Conservation (phyloP, 2,113 vertebrate genomes). For the Cyprinodon tularosa region DNA sequence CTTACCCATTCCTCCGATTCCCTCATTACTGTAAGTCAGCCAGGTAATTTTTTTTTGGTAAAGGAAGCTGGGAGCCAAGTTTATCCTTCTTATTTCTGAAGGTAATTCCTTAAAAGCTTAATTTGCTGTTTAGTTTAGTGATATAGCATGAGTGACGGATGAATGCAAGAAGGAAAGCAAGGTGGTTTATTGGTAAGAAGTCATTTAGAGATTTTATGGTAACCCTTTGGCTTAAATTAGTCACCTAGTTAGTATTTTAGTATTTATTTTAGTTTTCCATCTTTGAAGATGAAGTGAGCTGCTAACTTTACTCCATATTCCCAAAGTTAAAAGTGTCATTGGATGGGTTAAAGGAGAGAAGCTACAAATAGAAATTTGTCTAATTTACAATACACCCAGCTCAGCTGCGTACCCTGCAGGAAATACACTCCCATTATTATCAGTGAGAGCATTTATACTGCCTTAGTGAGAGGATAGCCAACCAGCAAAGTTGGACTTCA, state of each 20-base stretch:
- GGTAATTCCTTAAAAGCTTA: neutral
- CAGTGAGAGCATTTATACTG: too few relatives aligned
- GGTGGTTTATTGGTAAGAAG: neutral
- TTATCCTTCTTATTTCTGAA: neutral
- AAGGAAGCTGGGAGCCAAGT: neutral
- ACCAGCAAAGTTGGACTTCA: too few relatives aligned
- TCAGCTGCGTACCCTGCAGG: too few relatives aligned
- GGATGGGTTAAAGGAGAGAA: conserved; percentile 24
- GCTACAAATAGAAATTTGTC: too few relatives aligned
- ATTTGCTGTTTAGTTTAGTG: neutral
- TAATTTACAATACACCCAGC: too few relatives aligned
- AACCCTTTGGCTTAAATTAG: neutral
- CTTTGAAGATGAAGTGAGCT: conserved; percentile 10
- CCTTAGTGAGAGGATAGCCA: too few relatives aligned
- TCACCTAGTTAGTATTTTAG: neutral
- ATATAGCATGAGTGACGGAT: neutral
- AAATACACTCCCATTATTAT: too few relatives aligned
- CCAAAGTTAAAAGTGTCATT: conserved; percentile 34
- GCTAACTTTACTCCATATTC: conserved; percentile 9
- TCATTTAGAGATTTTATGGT: neutral
- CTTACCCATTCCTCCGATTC: conserved; percentile 1
- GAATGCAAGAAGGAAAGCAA: neutral
- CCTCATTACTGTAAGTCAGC: conserved; percentile 14
- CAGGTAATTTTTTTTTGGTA: conserved; percentile 21
- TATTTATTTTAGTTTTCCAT: conserved; percentile 2